Evolutionary conservation across 30 jellyfish, hydroid and myxozoan species (phyloP).

Genomic region (Clytia hemisphaerica): DNA sequence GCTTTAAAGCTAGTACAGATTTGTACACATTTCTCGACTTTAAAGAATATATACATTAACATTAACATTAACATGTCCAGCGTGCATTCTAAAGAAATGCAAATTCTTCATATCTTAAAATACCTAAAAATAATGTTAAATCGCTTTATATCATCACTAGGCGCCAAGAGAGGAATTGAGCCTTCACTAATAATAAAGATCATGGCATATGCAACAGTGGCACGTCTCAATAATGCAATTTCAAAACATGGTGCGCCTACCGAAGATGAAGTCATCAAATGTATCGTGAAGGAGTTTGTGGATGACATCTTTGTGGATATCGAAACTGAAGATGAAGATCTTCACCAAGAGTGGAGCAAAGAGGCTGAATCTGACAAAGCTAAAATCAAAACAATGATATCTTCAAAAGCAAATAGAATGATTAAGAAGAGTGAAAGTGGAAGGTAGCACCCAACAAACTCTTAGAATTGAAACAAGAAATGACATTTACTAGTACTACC

Average conservation of each 20-base stretch:
- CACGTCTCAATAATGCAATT: slow-evolving; percentile 63
- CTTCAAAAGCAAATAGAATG: slow-evolving; percentile 57
- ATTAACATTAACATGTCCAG: too few species aligned
- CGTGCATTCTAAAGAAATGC: too few species aligned
- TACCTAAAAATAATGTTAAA: too few species aligned
- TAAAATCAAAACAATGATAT: slow-evolving; percentile 44
- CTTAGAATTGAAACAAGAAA: too few species aligned
- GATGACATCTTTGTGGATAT: slow-evolving; percentile 50
- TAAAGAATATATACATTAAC: too few species aligned
- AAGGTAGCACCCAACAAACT: too few species aligned
- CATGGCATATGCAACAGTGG: slow-evolving; percentile 27
- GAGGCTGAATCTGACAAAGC: slow-evolving; percentile 43
- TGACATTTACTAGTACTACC: too few species aligned
- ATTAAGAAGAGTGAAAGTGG: too few species aligned
- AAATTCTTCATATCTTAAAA: too few species aligned
- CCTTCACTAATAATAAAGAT: slow-evolving; percentile 1
- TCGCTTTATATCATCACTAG: too few species aligned
- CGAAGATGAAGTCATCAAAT: slow-evolving; percentile 33
- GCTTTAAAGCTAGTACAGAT: too few species aligned
- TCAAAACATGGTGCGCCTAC: slow-evolving; percentile 65
- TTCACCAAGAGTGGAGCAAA: slow-evolving; percentile 53
- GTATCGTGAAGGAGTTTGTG: slow-evolving; percentile 53
- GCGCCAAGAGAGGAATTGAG: neutral
- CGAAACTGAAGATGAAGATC: slow-evolving; percentile 48
- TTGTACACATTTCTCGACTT: too few species aligned